These are phyloP conservation scores for Pangasianodon gigas DNA, from an alignment of 2,113 vertebrate genomes.

Conservation along the genomic window DNA sequence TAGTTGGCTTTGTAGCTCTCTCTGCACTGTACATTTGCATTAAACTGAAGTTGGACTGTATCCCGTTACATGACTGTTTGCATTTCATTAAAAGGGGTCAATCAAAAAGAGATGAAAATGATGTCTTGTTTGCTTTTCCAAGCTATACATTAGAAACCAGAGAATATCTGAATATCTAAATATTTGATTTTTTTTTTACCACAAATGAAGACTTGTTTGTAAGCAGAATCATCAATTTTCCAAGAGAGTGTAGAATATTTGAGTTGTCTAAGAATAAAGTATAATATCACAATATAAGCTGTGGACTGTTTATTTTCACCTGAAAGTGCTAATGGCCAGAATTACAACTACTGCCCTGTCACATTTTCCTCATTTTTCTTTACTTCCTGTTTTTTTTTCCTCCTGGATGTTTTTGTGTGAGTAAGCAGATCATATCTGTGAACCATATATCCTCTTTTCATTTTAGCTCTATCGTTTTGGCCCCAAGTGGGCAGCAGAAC, in stretches of 20 bases:
- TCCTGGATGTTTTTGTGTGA: neutral
- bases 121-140: neutral
- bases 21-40: conserved; percentile 74
- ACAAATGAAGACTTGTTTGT: neutral
- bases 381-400: neutral
- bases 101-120: conserved; percentile 39
- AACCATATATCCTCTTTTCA: neutral
- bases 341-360: neutral
- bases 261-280: neutral
- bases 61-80: conserved; percentile 64
- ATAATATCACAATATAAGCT: neutral
- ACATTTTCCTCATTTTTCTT: neutral
- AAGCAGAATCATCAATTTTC: neutral
- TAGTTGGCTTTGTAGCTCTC: conserved; percentile 65
- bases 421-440: neutral
- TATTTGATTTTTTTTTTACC: neutral
- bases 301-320: neutral
- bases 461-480: neutral
- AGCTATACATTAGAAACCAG: neutral
- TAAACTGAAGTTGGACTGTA: conserved; percentile 62
- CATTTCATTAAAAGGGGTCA: conserved; percentile 70
- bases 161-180: neutral
- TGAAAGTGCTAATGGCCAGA: neutral
- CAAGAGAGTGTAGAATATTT: neutral
- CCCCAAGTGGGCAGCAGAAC: neutral